Evolutionary conservation across 2,113 vertebrate species (phyloP).

Genomic region (Callipepla squamata): DNA sequence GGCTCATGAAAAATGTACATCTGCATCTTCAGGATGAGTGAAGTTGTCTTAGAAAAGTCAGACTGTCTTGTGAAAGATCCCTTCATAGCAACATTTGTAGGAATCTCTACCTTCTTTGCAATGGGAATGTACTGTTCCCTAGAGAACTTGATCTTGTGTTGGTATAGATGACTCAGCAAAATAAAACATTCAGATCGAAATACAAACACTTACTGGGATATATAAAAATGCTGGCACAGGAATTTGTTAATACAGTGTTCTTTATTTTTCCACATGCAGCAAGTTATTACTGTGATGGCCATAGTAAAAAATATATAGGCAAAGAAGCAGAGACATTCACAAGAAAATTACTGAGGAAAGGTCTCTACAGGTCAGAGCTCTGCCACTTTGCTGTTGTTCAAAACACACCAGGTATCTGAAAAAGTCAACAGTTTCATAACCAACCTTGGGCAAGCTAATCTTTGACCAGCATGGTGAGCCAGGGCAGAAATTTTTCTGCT

Average conservation of each 20-base stretch:
- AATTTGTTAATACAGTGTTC: neutral
- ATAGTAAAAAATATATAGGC: rapidly evolving
- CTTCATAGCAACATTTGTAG: neutral
- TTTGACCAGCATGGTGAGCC: conserved; percentile 56
- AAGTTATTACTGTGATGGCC: neutral
- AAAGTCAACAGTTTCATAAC: conserved; percentile 68
- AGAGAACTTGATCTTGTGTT: neutral
- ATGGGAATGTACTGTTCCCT: neutral
- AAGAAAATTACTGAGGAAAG: neutral
- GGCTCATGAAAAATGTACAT: rapidly evolving
- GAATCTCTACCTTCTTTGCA: neutral
- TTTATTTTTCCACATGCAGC: neutral
- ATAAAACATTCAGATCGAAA: neutral
- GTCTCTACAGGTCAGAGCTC: conserved; percentile 2
- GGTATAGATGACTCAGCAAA: neutral
- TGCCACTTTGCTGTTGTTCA: neutral
- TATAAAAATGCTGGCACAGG: neutral
- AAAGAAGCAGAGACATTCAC: neutral
- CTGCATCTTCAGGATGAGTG: neutral
- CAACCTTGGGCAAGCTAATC: conserved; percentile 68
- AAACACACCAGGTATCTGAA: conserved; percentile 13
- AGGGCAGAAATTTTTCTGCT: conserved; percentile 17
- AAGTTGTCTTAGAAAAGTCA: neutral
- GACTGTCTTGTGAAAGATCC: neutral
- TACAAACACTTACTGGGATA: neutral